These are phyloP conservation scores for Osmerus mordax DNA, from an alignment of 2,113 vertebrate genomes.

Conservation along the genomic window DNA sequence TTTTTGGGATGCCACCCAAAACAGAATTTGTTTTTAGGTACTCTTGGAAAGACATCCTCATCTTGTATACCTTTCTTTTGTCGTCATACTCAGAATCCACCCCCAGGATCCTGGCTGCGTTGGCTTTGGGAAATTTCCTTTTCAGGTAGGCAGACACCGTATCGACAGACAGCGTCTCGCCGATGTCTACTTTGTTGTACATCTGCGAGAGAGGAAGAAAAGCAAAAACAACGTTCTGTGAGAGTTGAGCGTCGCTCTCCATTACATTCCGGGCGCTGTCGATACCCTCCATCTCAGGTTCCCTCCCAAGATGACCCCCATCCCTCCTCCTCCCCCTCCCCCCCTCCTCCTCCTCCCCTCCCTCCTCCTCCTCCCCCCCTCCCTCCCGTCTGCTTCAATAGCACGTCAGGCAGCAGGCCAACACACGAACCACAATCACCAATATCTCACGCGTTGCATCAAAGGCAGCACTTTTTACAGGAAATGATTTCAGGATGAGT, in stretches of 20 bases:
- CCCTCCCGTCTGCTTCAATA: constrained; percentile 35
- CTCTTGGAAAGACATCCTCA: neutral
- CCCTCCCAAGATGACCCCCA: constrained; percentile 29
- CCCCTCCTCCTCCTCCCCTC: constrained; percentile 12
- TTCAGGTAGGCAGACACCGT: constrained; percentile 76
- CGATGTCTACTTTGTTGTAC: constrained; percentile 75
- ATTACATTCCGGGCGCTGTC: constrained; percentile 35
- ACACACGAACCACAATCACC: constrained; percentile 28
- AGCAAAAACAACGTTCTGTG: constrained; percentile 26
- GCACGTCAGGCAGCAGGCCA: constrained; percentile 36
- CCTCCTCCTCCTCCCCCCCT: constrained; percentile 7
- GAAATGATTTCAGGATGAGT: constrained; percentile 22
- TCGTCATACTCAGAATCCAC: constrained; percentile 79
- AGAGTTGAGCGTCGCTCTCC: constrained; percentile 35
- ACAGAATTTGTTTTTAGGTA: too few relatives aligned
- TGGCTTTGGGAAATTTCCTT: constrained; percentile 78
- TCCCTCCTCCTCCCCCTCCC: constrained; percentile 19
- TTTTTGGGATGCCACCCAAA: neutral
- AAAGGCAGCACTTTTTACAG: constrained; percentile 23
- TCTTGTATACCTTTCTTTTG: constrained; percentile 76
- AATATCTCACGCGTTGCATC: constrained; percentile 28
- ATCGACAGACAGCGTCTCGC: constrained; percentile 73
- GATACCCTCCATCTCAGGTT: constrained; percentile 34
- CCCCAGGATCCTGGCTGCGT: constrained; percentile 77
- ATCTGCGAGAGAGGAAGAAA: constrained; percentile 71